Conservation (phyloP, 2,113 vertebrate species). For the Protobothrops mucrosquamatus region DNA sequence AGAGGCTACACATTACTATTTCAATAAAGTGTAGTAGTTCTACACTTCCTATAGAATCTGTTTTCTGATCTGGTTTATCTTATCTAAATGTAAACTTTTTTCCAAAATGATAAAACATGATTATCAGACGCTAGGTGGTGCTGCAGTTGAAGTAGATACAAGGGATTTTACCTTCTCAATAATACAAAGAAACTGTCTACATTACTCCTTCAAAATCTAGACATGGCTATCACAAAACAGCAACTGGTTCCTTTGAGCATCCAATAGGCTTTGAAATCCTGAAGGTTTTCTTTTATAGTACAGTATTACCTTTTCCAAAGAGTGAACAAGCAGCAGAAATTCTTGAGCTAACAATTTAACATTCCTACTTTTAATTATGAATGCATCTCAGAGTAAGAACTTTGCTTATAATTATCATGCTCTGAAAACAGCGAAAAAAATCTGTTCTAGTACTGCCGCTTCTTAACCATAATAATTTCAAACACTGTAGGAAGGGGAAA, state of each 20-base stretch:
- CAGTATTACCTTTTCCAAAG: neutral
- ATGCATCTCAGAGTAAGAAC: neutral
- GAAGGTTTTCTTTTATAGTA: neutral
- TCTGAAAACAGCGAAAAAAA: neutral
- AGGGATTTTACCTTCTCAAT: neutral
- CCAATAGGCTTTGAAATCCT: neutral
- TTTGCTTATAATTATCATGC: neutral
- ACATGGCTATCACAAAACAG: neutral
- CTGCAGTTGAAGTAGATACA: slow-evolving; percentile 18
- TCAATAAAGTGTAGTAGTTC: neutral
- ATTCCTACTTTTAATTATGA: neutral
- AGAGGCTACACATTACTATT: neutral
- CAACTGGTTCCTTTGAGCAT: neutral
- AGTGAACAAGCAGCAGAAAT: neutral
- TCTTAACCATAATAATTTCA: neutral
- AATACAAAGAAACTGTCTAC: neutral
- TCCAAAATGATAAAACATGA: neutral
- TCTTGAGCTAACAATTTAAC: neutral
- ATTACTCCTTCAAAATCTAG: neutral
- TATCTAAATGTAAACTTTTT: neutral
- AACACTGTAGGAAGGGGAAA: neutral
- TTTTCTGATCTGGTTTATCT: neutral
- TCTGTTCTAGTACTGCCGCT: neutral
- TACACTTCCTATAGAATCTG: neutral
- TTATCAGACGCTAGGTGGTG: slow-evolving; percentile 16